Base-by-base conservation (phyloP, 2,797 vertebrate species). In the Spinus olivaceus region DNA sequence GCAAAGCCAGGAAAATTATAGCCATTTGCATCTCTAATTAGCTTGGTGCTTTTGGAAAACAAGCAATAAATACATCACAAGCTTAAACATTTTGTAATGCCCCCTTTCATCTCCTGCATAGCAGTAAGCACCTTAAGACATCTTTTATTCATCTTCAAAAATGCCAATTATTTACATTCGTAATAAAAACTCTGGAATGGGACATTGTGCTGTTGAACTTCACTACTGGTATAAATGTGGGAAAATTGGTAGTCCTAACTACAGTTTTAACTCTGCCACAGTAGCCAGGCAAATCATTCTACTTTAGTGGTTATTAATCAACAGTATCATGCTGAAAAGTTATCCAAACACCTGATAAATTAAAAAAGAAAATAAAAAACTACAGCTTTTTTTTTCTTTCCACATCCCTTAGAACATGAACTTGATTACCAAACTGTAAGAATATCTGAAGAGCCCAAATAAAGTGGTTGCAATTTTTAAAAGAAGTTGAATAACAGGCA, bases 221-320 rank as follows among this genome's bases (percentile, higher is more conserved):
- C 94, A 94, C 39, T 97, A 88, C 53, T 93, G 76, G 90, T 96
- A 95, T 21, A 59, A 93, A 95, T 88, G 91, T 71, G 84, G 82
- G 78, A 64, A 69, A 76, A 87, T n/a, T 87, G 95, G 86, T 91
- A 95, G 91, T 80, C 86, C 88, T 96, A 96, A 81, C 96, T 94
- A 96, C 69, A 91, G 72, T 72, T 95, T 96, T 76, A 97, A 91
- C 81, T 96, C 90, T 86, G 73, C 92, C 74, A 42, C 87, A 94
- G 63, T 53, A 93, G 61, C 94, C 93, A 97, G 97, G 96, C 97
- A 94, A 97, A 84, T 96, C 88, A 92, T 81, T 95, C 93, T 97
- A 97, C 95, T 95, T 98, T 98, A 99, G 99, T 99, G 98, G 98
- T 99, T 98, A 98, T 97, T 97, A 85, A 96, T 94, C 92, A 97